phyloP scores from a whole-genome alignment of 1,140 invertebrate species.

The Marisa cornuarietis region DNA sequence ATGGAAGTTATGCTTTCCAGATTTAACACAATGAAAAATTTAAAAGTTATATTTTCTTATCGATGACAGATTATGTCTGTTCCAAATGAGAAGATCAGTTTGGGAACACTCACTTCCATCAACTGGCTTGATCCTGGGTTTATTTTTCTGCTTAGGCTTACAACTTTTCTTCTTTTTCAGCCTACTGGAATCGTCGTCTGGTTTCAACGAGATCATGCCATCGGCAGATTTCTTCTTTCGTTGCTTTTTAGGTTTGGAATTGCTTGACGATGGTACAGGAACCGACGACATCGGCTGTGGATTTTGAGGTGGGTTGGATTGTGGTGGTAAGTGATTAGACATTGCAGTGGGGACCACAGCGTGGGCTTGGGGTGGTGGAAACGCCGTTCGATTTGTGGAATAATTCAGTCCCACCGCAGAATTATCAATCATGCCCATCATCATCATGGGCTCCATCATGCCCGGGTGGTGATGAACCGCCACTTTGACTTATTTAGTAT shows the following conservation, averaged over 20 bases:
- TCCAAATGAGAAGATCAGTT: too few species aligned
- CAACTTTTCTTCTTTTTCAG: constrained; percentile 21
- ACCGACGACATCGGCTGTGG: neutral
- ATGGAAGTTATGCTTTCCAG: too few species aligned
- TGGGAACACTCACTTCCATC: constrained; percentile 15
- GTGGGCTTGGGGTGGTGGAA: constrained; percentile 16
- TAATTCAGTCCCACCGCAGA: constrained; percentile 15
- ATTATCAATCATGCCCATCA: constrained; percentile 20
- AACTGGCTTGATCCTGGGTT: constrained; percentile 16
- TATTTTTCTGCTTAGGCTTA: constrained; percentile 16
- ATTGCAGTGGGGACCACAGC: constrained; percentile 7
- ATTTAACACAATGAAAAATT: too few species aligned
- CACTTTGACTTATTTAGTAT: constrained; percentile 9
- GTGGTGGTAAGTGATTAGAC: constrained; percentile 13
- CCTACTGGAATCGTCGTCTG: neutral
- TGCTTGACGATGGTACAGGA: neutral
- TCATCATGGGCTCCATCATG: constrained; percentile 20
- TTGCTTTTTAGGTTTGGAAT: neutral
- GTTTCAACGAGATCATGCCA: neutral
- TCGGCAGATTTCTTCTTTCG: constrained; percentile 18
- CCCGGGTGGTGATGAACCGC: constrained; percentile 20
- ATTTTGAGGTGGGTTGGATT: neutral
- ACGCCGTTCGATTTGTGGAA: constrained; percentile 1
- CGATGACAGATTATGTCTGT: too few species aligned
- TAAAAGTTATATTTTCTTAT: too few species aligned